These are phyloP conservation scores for Aurelia coerulea DNA, from an alignment of 30 jellyfish, hydroid and myxozoan genomes.

Conservation along the genomic window DNA sequence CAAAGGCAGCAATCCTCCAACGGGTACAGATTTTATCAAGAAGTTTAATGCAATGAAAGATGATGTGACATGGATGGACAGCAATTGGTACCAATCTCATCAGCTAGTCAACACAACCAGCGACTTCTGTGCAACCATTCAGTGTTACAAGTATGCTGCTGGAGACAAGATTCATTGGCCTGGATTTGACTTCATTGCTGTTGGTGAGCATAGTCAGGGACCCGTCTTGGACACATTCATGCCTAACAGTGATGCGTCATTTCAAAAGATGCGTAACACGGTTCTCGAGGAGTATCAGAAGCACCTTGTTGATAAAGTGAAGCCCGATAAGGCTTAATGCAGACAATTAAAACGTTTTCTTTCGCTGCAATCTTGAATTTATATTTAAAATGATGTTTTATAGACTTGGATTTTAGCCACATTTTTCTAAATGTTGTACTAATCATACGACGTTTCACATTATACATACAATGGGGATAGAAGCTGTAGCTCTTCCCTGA, in stretches of 20 bases:
- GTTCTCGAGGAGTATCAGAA: not conserved
- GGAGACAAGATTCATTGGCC: conserved; percentile 25
- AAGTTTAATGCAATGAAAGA: conserved; percentile 19
- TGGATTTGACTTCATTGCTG: not conserved
- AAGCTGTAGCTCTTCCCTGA: too few relatives aligned
- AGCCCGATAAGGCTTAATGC: too few relatives aligned
- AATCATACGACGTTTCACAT: too few relatives aligned
- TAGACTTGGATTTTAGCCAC: too few relatives aligned
- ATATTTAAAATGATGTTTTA: too few relatives aligned
- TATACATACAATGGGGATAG: too few relatives aligned
- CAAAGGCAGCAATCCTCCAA: conserved; percentile 28
- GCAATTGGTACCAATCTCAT: conserved; percentile 49
- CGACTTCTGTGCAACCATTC: conserved; percentile 53
- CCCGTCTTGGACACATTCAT: too few relatives aligned
- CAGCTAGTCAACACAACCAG: conserved; percentile 19
- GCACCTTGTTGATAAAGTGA: conserved; percentile 1
- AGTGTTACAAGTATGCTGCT: conserved; percentile 33
- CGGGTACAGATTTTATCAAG: not conserved
- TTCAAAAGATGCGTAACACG: not conserved
- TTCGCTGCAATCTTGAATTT: too few relatives aligned
- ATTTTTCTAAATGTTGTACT: too few relatives aligned
- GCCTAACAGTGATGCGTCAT: not conserved
- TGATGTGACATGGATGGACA: conserved; percentile 32
- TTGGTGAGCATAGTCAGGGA: not conserved
- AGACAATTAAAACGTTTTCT: too few relatives aligned